Base-by-base conservation (phyloP, 2,888 invertebrate genomes). In the Neuroscelio doddi region DNA sequence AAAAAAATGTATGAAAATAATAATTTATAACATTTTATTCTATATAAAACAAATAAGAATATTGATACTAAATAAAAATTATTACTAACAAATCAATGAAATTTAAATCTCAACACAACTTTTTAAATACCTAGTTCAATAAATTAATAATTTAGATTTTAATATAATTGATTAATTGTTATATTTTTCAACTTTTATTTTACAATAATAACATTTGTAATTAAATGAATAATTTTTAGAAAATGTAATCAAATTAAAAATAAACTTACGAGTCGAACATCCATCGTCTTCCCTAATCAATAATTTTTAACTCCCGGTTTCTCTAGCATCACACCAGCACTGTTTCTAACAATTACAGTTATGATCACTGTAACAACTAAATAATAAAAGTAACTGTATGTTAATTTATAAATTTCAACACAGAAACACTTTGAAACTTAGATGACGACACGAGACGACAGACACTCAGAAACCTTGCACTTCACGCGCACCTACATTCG, bases 201-300 rank as follows among this genome's bases (percentile, higher is more conserved):
- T n/a, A n/a, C n/a, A n/a, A n/a, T n/a, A n/a, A n/a, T n/a, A n/a
- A n/a, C n/a, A 21, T 21, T 3, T 21, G 21, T 5, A 21, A 2
- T 9, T 17, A 17, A 38, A 38, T 3, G 7, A 15, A 38, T 8
- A 15, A 15, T 44, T 44, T 15, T 27, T 15, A 24, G n/a, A n/a
- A n/a, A n/a, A n/a, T n/a, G n/a, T 44, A 46, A 32, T n/a, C 4
- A 46, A 46, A 16, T 12, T 29, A 36, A 30, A 30, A 38, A 8
- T 8, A 14, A 50, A 79, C 82, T 81, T 69, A 82, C 82, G 73
- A 74, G 70, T 74, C 75, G 78, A 69, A 72, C 42, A 66, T 79
- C 77, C 82, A 81, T 82, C 59, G 65, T 78, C 78, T 75, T 69
- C 73, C 68, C 63, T 69, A 49, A 50, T 69, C 56, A 69, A 52